These are phyloP conservation scores for Melierax canorus DNA, from an alignment of 2,113 vertebrate genomes.

Conservation along the genomic window DNA sequence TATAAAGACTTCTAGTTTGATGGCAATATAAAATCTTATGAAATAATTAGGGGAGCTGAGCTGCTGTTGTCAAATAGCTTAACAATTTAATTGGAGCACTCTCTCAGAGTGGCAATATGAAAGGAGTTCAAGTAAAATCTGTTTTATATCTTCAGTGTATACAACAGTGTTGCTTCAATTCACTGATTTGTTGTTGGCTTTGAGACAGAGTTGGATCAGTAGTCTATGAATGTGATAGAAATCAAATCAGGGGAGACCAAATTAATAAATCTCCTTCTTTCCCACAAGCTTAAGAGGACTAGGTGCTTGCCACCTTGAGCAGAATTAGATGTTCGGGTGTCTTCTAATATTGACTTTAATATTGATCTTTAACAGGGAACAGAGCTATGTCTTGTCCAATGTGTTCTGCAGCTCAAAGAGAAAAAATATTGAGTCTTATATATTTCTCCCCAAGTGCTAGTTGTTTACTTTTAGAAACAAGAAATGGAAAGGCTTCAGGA, in stretches of 20 bases:
- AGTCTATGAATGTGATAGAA: background rate
- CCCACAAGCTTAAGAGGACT: background rate
- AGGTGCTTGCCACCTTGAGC: background rate
- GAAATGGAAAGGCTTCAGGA: background rate
- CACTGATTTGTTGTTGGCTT: background rate
- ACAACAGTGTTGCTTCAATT: background rate
- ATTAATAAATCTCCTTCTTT: background rate
- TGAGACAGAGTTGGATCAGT: background rate
- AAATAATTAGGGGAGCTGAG: background rate
- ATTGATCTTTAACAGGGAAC: background rate
- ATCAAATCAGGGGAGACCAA: background rate
- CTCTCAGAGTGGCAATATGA: background rate
- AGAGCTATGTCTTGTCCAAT: background rate
- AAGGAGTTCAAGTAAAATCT: background rate
- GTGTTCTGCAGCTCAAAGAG: background rate
- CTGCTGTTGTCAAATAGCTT: background rate
- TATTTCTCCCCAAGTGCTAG: background rate
- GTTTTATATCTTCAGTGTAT: background rate
- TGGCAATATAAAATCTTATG: background rate
- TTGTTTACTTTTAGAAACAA: background rate
- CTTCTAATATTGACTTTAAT: background rate
- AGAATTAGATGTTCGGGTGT: background rate
- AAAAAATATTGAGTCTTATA: background rate
- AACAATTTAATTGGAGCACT: background rate
- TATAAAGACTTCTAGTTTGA: background rate